phyloP scores from a whole-genome alignment of 2,888 invertebrate species.

The Druceiella hillmani region DNA sequence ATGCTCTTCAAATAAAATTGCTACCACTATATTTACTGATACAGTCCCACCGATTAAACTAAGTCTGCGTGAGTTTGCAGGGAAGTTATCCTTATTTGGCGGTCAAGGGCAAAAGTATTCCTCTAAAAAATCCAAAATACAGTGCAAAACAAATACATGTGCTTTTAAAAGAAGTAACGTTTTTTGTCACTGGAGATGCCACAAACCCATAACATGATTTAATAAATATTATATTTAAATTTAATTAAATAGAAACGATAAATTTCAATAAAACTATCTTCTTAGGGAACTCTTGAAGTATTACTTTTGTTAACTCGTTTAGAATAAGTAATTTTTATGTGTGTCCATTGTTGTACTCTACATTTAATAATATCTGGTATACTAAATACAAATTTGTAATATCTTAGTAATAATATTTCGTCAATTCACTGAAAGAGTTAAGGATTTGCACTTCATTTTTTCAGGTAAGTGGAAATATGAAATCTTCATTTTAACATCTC shows the following conservation, averaged over 20 bases:
- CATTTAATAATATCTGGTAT: too few species aligned
- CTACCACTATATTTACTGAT: neutral
- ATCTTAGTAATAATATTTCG: neutral
- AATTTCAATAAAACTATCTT: too few species aligned
- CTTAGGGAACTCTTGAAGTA: too few species aligned
- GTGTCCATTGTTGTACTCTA: too few species aligned
- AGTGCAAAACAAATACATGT: too few species aligned
- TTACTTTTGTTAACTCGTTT: neutral
- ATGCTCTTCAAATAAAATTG: neutral
- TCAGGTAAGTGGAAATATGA: neutral
- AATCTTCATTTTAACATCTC: neutral
- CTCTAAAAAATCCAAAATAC: neutral
- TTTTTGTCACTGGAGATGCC: neutral
- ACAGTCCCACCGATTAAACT: neutral
- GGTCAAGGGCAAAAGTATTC: conserved; percentile 1
- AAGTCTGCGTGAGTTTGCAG: conserved; percentile 1
- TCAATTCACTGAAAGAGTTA: neutral
- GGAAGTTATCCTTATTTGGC: neutral
- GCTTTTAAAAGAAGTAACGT: neutral
- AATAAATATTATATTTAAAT: neutral
- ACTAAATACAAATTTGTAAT: neutral
- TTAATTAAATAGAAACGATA: too few species aligned
- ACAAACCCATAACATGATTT: neutral
- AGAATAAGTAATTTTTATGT: neutral
- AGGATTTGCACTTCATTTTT: neutral